Evolutionary conservation across 2,888 invertebrate genomes (phyloP), one percentile per base, ranked within the genome.

Genomic region (Dione vanillae): DNA sequence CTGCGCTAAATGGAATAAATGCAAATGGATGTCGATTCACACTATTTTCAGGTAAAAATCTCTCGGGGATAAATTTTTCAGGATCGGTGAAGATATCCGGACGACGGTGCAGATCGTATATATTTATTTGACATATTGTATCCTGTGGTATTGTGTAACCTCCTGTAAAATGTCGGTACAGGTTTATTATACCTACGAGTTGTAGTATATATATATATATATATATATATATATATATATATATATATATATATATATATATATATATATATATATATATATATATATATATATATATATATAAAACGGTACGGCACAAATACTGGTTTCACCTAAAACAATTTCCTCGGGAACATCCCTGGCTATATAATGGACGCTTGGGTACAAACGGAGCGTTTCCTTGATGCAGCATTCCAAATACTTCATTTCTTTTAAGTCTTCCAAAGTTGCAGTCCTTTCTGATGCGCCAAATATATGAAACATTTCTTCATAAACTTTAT

Each of bases 391-490:
- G 43, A 96, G 81, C 0, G 95, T 91, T 82, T 96, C 96, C 79
- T 96, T 96, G 66, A 96, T 94, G 75, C 95, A 95, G 76, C 94
- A 94, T 75, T 96, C 96, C 74, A 96, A 87, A 79, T 96, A 96
- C 74, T 94, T 93, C 94, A 96, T 94, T 52, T 94, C 75, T 45
- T 74, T 87, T 6, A 96, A 82, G 72, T 94, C 94, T 37, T 93
- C 91, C 79, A 94, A 93, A 0, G 95, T 95, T 1, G 94, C 94
- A 1, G 94, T 91, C 58, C 95, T 89, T 77, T 94, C 92, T 14
- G 94, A 94, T 77, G 94, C 94, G 0, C 94, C 95, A 78, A 95
- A 95, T 77, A 95, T 94, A n/a, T 35, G 27, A 16, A 51, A 40
- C 54, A 71, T 67, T 71, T 75, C 75, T 47, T 71, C 65, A 52